Conservation (phyloP, 2,113 vertebrate species). For the Melanotaenia duboulayi region DNA sequence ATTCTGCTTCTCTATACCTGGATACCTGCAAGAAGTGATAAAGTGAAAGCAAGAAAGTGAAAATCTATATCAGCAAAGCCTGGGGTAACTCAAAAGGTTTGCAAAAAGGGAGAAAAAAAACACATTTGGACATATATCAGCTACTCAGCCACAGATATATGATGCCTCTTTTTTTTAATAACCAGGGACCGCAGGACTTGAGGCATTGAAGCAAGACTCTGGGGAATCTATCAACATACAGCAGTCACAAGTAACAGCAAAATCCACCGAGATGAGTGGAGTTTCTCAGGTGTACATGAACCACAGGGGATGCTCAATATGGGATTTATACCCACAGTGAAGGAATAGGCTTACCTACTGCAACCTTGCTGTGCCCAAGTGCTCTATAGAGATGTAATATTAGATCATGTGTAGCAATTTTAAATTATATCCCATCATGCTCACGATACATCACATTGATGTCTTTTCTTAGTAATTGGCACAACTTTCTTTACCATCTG, state of each 20-base stretch:
- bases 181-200: conserved; percentile 9
- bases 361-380: conserved; percentile 22
- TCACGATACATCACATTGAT: conserved; percentile 36
- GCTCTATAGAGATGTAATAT: conserved; percentile 53
- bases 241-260: conserved; percentile 29
- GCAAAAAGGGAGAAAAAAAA: conserved; percentile 14
- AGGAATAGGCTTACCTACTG: conserved; percentile 23
- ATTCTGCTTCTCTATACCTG: conserved; percentile 11
- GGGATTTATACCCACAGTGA: conserved; percentile 26
- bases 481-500: conserved; percentile 40
- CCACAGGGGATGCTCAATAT: conserved; percentile 33
- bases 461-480: conserved; percentile 52
- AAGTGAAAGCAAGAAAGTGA: conserved; percentile 17
- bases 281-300: conserved; percentile 16
- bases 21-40: conserved; percentile 8
- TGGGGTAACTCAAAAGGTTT: conserved; percentile 34
- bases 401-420: conserved; percentile 22
- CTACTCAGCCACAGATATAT: background rate
- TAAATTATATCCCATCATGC: conserved; percentile 37
- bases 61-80: conserved; percentile 60
- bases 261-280: conserved; percentile 15
- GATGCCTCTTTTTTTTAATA: conserved; percentile 24
- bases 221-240: conserved; percentile 32
- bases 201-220: conserved; percentile 13
- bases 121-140: conserved; percentile 32